Conservation (phyloP, 2,797 vertebrate species). For the Molossus alvarezi region DNA sequence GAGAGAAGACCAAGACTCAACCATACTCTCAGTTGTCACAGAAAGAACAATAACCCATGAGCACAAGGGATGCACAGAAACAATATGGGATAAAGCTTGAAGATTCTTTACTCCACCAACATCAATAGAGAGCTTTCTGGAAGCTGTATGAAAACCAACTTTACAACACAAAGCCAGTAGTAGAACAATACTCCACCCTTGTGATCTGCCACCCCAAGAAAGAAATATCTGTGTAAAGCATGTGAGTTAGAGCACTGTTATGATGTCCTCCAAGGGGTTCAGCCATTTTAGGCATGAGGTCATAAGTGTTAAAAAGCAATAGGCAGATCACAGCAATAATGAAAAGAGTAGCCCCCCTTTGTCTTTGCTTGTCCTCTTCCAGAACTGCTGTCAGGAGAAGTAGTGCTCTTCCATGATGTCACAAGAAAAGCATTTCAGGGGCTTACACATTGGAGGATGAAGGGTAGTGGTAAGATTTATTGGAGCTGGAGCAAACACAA, state of each 20-base stretch:
- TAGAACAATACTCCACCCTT: slow-evolving; percentile 98
- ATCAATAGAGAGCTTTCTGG: slow-evolving; percentile 96
- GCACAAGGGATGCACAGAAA: slow-evolving; percentile 94
- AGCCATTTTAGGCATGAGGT: slow-evolving; percentile 99
- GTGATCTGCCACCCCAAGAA: slow-evolving; percentile 98
- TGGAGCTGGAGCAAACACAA: too few species aligned
- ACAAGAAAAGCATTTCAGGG: too few species aligned
- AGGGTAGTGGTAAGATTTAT: too few species aligned
- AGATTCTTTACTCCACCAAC: slow-evolving; percentile 97
- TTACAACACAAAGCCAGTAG: slow-evolving; percentile 96
- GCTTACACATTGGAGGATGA: too few species aligned
- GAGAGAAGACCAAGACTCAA: slow-evolving; percentile 97
- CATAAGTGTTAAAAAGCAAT: slow-evolving; percentile 97
- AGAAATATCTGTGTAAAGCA: slow-evolving; percentile 95
- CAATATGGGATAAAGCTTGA: slow-evolving; percentile 96
- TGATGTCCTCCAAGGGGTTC: slow-evolving; percentile 99
- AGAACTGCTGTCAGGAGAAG: too few species aligned
- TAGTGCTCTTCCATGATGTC: too few species aligned
- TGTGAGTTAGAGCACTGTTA: slow-evolving; percentile 97
- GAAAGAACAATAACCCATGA: slow-evolving; percentile 97
- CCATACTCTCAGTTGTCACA: slow-evolving; percentile 97
- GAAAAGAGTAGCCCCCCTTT: slow-evolving; percentile 97
- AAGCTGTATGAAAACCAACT: slow-evolving; percentile 96
- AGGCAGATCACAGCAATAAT: slow-evolving; percentile 98
- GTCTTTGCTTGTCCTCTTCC: slow-evolving; percentile 89